phyloP scores from a whole-genome alignment of 1,140 invertebrate species.

The Capitella teleta region DNA sequence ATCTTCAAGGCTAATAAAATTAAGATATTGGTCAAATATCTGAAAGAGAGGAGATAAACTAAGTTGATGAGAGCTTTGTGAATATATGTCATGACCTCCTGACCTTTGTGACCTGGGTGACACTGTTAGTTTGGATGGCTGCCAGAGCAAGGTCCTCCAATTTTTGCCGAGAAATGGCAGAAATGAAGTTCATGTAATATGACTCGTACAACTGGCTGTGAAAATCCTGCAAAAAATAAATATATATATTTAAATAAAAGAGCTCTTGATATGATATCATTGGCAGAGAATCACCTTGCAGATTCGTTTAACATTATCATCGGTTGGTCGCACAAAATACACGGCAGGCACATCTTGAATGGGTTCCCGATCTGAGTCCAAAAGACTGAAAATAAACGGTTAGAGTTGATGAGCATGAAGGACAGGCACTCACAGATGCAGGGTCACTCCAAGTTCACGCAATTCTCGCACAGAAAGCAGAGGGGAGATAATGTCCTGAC shows the following conservation, averaged over 20 bases:
- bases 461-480: conserved; percentile 91
- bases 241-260: neutral
- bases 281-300: conserved; percentile 56
- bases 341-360: conserved; percentile 97
- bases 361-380: conserved; percentile 86
- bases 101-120: too few relatives aligned
- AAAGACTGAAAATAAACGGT: conserved; percentile 49
- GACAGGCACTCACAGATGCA: conserved; percentile 71
- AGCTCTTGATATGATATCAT: neutral
- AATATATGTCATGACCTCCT: too few relatives aligned
- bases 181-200: conserved; percentile 97
- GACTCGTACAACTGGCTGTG: conserved; percentile 84
- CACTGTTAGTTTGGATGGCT: conserved; percentile 64
- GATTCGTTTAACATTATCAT: conserved; percentile 91
- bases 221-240: conserved; percentile 47
- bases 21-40: conserved; percentile 71
- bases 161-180: conserved; percentile 83
- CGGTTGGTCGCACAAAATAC: conserved; percentile 95
- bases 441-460: conserved; percentile 86
- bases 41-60: conserved; percentile 6
- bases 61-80: too few relatives aligned
- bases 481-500: conserved; percentile 97
- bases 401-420: neutral
- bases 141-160: conserved; percentile 90
- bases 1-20: conserved; percentile 97